A percentile compares a stretch with the other conserved stretches of the same genome.
Conservation (phyloP, 2,797 vertebrate species). For the Nyctibius grandis region DNA sequence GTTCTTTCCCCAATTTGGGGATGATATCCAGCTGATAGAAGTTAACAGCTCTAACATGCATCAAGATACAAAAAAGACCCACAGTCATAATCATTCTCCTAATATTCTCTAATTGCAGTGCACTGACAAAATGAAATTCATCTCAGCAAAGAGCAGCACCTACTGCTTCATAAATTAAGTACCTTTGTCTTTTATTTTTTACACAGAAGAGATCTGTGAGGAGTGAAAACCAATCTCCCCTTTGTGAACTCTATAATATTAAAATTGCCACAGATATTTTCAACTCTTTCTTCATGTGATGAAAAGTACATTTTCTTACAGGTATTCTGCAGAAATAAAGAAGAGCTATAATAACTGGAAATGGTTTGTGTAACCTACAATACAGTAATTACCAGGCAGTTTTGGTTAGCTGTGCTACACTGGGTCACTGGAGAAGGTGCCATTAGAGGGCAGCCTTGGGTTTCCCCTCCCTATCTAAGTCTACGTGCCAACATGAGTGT, state of each 20-base stretch:
- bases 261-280: not conserved
- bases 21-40: not conserved
- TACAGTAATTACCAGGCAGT: not conserved
- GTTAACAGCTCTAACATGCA: not conserved
- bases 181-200: not conserved
- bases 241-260: not conserved
- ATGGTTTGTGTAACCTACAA: not conserved
- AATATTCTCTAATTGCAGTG: not conserved
- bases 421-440: not conserved
- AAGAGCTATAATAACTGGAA: not conserved
- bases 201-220: not conserved
- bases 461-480: not conserved
- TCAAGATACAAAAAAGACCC: not conserved
- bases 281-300: not conserved
- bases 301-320: not conserved
- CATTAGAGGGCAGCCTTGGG: not conserved
- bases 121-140: not conserved
- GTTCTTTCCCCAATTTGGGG: not conserved
- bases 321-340: not conserved
- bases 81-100: not conserved
- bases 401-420: not conserved
- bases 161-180: not conserved
- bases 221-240: not conserved
- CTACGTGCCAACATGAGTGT: rapidly evolving
- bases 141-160: not conserved